Evolutionary conservation across 2,888 invertebrate species (phyloP), one percentile per base, ranked within the genome.

Genomic region (Luperina nickerlii): DNA sequence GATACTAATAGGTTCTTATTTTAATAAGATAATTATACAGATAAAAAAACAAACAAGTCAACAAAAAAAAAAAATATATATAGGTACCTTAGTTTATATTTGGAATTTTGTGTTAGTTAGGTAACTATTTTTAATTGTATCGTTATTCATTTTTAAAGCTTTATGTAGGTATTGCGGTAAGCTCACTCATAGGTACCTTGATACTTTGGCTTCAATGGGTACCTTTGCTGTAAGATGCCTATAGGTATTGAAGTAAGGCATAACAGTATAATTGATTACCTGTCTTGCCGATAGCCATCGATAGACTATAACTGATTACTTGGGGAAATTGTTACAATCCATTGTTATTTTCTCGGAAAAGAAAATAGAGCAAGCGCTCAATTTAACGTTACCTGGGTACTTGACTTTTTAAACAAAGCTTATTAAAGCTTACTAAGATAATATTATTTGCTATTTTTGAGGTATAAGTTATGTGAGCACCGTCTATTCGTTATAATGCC

Each of bases 231-330:
- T 79, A 48, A 20, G 45, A 13, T 42, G 54, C 15, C 32, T 54
- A 60, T 18, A 71, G 48, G 48, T 76, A 72, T 42, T 63, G 72
- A 74, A 84, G 63, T 83, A 78, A 76, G 48, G 63, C 75, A 70
- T 83, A 74, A 38, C n/a, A 0, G 18, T 78, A 83, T 32, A 32
- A 32, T 83, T 79, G 87, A 85, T 87, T 83, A 76, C 66, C 72
- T 86, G 83, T 78, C 71, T 72, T 42, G 62, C 8, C 65, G 76
- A 76, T 65, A 72, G 48, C 73, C 57, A 62, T 71, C 60, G 62
- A 24, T 62, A 65, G 60, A 32, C 78, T 65, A 54, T 68, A 83
- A 87, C 68, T 45, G 75, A 86, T 86, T 83, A 45, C 78, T 74
- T 48, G 32, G n/a, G 67, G 20, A 78, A 75, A 81, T 76, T 70